Evolutionary conservation across 2,888 invertebrate genomes (phyloP).

Genomic region (Nomada flava): DNA sequence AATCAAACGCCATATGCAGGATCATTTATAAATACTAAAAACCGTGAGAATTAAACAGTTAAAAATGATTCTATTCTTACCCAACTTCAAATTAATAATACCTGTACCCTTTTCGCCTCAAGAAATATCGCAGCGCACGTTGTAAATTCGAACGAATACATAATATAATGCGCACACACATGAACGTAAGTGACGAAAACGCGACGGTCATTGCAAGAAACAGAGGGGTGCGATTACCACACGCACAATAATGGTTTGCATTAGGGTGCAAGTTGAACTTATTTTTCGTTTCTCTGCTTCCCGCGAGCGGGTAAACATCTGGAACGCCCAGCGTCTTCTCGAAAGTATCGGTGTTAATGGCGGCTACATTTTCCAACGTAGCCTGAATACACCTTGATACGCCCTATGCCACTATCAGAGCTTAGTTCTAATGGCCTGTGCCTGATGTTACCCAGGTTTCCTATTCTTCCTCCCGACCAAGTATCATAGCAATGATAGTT

Average conservation of each 20-base stretch:
- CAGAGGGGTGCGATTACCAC: neutral
- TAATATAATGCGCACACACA: neutral
- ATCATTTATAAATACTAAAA: too few relatives aligned
- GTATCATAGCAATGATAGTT: conserved; percentile 51
- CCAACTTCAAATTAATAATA: too few relatives aligned
- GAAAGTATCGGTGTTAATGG: conserved; percentile 74
- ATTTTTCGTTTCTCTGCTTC: conserved; percentile 31
- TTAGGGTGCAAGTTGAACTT: conserved; percentile 30
- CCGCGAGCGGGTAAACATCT: conserved; percentile 35
- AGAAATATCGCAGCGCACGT: too few relatives aligned
- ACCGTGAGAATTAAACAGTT: too few relatives aligned
- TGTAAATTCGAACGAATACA: too few relatives aligned
- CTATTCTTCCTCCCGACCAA: conserved; percentile 38
- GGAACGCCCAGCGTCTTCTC: conserved; percentile 69
- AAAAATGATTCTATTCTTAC: too few relatives aligned
- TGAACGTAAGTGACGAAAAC: neutral
- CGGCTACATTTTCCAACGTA: conserved; percentile 68
- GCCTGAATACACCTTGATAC: conserved; percentile 61
- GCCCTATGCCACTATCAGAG: conserved; percentile 60
- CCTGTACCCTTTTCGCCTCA: too few relatives aligned
- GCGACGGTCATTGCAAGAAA: neutral
- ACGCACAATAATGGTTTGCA: neutral
- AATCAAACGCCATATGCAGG: too few relatives aligned
- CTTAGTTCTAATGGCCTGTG: conserved; percentile 65
- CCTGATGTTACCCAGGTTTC: conserved; percentile 36